Evolutionary conservation across 2,797 vertebrate genomes (phyloP).

Genomic region (Lithobates pipiens): DNA sequence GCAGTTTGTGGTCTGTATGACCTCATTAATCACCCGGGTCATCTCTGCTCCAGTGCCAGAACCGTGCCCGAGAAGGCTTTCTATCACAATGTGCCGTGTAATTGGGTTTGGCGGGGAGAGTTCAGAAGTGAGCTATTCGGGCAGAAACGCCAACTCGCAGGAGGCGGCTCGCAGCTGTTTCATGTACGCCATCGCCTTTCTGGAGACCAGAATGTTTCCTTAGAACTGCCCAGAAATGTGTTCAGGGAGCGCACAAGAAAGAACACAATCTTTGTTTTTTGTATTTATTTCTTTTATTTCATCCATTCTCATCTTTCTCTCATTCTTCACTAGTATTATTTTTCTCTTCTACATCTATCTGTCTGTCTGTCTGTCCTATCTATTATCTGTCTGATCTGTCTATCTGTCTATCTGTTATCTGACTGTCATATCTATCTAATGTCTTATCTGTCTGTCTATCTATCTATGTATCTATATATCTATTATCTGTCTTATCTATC

Average conservation of each 20-base stretch:
- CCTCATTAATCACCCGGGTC: conserved; percentile 7
- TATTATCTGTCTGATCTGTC: neutral
- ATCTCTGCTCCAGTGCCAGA: conserved; percentile 23
- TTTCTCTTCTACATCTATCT: neutral
- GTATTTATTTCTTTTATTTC: neutral
- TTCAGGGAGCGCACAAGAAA: no score
- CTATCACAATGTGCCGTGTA: conserved; percentile 3
- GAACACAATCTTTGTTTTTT: no score
- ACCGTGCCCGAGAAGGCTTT: neutral
- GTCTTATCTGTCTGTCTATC: no score
- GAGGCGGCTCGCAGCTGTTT: conserved; percentile 34
- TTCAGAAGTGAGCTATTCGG: neutral
- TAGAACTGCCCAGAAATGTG: neutral
- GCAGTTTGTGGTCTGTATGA: neutral
- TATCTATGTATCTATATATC: no score
- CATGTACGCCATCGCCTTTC: neutral
- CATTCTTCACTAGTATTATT: neutral
- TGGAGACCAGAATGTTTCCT: conserved; percentile 12
- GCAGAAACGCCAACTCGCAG: neutral
- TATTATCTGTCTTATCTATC: no score
- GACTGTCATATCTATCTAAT: no score
- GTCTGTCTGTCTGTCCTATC: neutral
- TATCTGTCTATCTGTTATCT: no score
- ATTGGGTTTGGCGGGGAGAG: neutral
- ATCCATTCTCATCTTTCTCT: neutral